Evolutionary conservation across 2,113 vertebrate species (phyloP), one percentile per base, ranked within the genome.

Genomic region (Anseranas semipalmata): DNA sequence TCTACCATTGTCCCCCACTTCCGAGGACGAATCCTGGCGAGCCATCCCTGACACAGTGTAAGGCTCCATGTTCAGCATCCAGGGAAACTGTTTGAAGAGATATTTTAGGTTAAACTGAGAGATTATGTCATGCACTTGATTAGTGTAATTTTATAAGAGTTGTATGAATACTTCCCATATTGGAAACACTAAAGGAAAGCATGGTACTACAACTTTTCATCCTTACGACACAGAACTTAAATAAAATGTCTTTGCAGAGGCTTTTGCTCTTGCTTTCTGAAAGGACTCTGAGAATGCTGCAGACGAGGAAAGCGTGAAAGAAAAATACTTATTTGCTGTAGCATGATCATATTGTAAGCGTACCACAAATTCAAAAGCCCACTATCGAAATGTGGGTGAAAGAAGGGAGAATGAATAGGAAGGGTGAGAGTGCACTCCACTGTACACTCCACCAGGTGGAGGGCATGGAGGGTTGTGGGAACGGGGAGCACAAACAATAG

Each of bases 61-160:
- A 18, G 99, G 99, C 97, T 99, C 99, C 99, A 99, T 99, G 97
- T 99, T 99, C 89, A 99, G 94, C 98, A 99, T 99, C 99, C 99
- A 99, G 39, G 99, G 99, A 95, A 99, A 99, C 99, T 99, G 96
- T 89, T 75, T 21, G 41, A 93, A 95, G 85, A 84, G 86, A 63
- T n/a, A 73, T 15, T 81, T 72, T 10, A 56, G 37, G 43, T 91
- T 63, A 90, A 63, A 95, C 13, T 3, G 5, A 70, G 74, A 59
- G 3, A 33, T 5, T 22, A 52, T 2, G 24, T 20, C 21, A 7
- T 16, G 20, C n/a, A 52, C 4, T 9, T 0, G 2, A 6, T 85
- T 28, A 5, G 7, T 27, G 32, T 45, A 41, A 62, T 70, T 67
- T 84, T 53, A 30, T 33, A n/a, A 78, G 35, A 50, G 58, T 3